Conservation (phyloP, 2,888 invertebrate species). For the Cyclophora punctaria region DNA sequence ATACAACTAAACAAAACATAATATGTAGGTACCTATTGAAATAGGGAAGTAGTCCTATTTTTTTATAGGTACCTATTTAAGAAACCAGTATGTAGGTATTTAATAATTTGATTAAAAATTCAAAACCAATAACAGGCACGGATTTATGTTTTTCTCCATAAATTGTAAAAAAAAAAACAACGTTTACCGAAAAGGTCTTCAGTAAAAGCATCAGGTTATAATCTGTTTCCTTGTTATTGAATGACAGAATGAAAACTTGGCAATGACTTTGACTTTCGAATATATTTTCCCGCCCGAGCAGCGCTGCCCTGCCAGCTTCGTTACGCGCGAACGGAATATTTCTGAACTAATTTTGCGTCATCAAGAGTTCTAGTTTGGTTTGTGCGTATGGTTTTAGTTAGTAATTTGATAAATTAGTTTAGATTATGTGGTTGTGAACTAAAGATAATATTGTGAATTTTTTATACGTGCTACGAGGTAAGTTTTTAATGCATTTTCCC, state of each 20-base stretch:
- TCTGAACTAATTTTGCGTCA: slow-evolving; percentile 46
- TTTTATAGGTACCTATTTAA: no score
- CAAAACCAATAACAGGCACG: no score
- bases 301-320: slow-evolving; percentile 4
- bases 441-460: background rate
- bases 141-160: no score
- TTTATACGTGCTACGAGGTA: slow-evolving; percentile 31
- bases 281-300: slow-evolving; percentile 31
- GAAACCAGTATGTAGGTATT: no score
- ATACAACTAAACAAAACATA: no score
- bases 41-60: no score
- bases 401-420: slow-evolving; percentile 32
- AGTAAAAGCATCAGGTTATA: no score
- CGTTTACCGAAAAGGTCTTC: no score
- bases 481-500: slow-evolving; percentile 27
- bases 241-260: slow-evolving; percentile 2
- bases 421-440: background rate
- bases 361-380: slow-evolving; percentile 24
- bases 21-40: no score
- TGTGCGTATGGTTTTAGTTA: slow-evolving; percentile 45
- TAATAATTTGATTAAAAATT: no score
- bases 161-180: no score
- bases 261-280: slow-evolving; percentile 14
- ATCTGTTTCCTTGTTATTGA: background rate
- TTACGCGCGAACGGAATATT: slow-evolving; percentile 30